A percentile compares a stretch with the other conserved stretches of the same genome.
These are phyloP conservation scores for Glyphotaelius pellucidus DNA, from an alignment of 2,888 invertebrate species.

Conservation along the genomic window DNA sequence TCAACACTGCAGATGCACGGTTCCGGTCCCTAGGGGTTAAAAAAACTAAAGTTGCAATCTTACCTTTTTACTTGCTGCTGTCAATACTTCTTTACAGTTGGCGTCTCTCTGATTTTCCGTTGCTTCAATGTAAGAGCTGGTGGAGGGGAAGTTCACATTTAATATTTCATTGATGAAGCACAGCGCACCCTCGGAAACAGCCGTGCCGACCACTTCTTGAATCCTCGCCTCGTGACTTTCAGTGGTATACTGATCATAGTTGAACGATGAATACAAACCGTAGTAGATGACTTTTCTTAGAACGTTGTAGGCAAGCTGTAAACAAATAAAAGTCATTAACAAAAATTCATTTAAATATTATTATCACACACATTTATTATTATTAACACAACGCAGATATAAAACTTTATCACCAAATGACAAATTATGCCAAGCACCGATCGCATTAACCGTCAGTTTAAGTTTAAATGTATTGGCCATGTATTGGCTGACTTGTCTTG, in stretches of 20 bases:
- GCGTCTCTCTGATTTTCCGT: constrained; percentile 68
- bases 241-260: background rate
- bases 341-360: background rate
- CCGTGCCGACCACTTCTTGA: background rate
- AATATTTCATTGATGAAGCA: constrained; percentile 76
- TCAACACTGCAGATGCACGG: no score
- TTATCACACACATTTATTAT: background rate
- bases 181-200: constrained; percentile 68
- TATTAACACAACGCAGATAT: no score
- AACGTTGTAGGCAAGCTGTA: constrained; percentile 20
- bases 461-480: no score
- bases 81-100: constrained; percentile 70
- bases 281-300: constrained; percentile 25
- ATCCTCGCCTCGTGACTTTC: constrained; percentile 24
- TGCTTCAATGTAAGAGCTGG: background rate
- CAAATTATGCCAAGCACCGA: no score
- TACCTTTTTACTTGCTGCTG: background rate
- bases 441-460: no score
- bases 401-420: no score
- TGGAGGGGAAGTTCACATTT: constrained; percentile 72
- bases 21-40: background rate
- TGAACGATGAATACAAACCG: constrained; percentile 8
- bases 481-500: no score
- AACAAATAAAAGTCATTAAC: background rate
- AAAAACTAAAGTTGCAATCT: background rate